A percentile compares a stretch with the other conserved stretches of the same genome.
Conservation (phyloP, 1,140 invertebrate genomes). For the Drosophila nikananu region DNA sequence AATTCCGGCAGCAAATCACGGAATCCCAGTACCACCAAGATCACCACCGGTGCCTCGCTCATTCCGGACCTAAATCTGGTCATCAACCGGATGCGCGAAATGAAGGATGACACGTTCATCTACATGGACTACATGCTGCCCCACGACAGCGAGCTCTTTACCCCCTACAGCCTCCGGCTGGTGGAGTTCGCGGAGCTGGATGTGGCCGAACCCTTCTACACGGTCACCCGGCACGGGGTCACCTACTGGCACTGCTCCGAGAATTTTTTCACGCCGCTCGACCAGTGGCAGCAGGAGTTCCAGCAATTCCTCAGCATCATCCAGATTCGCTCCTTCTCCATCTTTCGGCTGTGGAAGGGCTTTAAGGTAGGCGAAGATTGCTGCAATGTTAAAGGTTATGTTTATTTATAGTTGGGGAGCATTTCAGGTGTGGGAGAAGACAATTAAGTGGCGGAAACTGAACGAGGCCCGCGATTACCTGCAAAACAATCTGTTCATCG, state of each 20-base stretch:
- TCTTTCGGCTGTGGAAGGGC: conserved; percentile 92
- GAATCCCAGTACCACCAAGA: conserved; percentile 22
- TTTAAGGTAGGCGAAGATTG: conserved; percentile 88
- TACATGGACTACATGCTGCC: conserved; percentile 90
- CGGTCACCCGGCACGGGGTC: conserved; percentile 89
- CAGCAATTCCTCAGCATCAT: conserved; percentile 89
- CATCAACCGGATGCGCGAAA: conserved; percentile 49
- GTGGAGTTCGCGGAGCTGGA: conserved; percentile 88
- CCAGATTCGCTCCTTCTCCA: conserved; percentile 90
- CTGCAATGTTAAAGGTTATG: no score
- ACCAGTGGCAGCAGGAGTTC: conserved; percentile 90
- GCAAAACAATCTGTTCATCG: conserved; percentile 90
- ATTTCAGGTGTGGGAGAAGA: conserved; percentile 88
- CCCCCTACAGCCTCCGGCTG: conserved; percentile 89
- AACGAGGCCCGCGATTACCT: conserved; percentile 87
- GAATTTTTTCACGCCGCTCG: conserved; percentile 89
- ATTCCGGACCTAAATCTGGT: conserved; percentile 76
- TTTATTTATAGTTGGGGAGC: no score
- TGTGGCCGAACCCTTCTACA: conserved; percentile 88
- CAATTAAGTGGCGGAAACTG: conserved; percentile 90
- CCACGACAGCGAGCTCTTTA: conserved; percentile 89
- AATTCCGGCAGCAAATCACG: background rate
- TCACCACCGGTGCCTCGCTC: conserved; percentile 74
- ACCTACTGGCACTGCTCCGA: conserved; percentile 88
- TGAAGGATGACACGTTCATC: conserved; percentile 87